These are phyloP conservation scores for Sycophila sp. DNA, from an alignment of 1,140 invertebrate genomes.

Conservation along the genomic window DNA sequence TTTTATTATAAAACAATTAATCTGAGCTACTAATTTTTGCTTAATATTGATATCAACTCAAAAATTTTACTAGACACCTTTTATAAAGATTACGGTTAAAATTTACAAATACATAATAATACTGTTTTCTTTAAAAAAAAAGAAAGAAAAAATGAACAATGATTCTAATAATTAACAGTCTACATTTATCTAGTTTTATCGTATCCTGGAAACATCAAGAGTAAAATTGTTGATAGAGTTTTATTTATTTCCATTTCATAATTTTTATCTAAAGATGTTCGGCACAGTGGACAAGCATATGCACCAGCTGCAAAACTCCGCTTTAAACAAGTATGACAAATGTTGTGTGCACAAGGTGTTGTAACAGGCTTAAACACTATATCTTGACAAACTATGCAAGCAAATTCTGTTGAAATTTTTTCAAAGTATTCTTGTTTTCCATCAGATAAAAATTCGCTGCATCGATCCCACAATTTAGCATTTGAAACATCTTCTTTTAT, in stretches of 20 bases:
- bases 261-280: conserved; percentile 70
- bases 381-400: conserved; percentile 85
- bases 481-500: conserved; percentile 73
- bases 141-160: conserved; percentile 10
- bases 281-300: conserved; percentile 76
- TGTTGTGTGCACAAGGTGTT: conserved; percentile 79
- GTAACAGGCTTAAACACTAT: conserved; percentile 79
- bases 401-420: conserved; percentile 68
- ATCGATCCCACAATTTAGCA: conserved; percentile 76
- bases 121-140: not conserved
- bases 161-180: conserved; percentile 5
- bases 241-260: conserved; percentile 70
- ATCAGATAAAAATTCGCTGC: conserved; percentile 59
- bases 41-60: no score
- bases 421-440: conserved; percentile 58
- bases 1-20: not conserved
- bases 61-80: no score
- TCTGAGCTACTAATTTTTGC: not conserved
- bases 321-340: conserved; percentile 77
- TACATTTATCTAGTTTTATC: conserved; percentile 65
- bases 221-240: conserved; percentile 67
- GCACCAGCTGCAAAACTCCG: conserved; percentile 75
- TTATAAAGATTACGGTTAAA: conserved; percentile 8
- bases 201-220: conserved; percentile 74
- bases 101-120: conserved; percentile 36